Percentiles rank a stretch among this genome's conserved stretches.
These are phyloP conservation scores for Meiosimyza decipiens DNA, from an alignment of 2,888 invertebrate genomes.

Conservation along the genomic window DNA sequence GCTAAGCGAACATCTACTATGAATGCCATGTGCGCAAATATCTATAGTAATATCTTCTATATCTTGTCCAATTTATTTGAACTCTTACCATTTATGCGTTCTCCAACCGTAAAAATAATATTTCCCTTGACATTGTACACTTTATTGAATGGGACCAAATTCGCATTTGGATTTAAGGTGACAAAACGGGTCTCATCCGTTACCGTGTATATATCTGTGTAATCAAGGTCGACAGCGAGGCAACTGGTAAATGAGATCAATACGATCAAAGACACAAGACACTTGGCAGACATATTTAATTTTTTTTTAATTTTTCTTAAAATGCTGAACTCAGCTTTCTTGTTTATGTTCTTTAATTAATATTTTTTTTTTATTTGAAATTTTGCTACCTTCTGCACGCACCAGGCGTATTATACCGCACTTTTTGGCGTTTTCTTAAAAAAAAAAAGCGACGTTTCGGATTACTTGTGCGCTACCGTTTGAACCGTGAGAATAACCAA, in stretches of 20 bases:
- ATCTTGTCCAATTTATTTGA: too few species aligned
- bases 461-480: neutral
- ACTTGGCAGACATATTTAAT: constrained; percentile 17
- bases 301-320: constrained; percentile 19
- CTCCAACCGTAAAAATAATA: constrained; percentile 55
- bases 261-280: constrained; percentile 22
- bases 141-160: constrained; percentile 50
- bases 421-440: neutral
- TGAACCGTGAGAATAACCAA: neutral
- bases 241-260: constrained; percentile 27
- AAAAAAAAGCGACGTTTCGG: neutral
- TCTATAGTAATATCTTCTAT: too few species aligned
- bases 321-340: neutral
- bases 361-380: constrained; percentile 13
- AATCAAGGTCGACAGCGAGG: constrained; percentile 51
- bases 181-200: constrained; percentile 52
- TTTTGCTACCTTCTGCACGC: constrained; percentile 31
- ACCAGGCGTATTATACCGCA: too few species aligned
- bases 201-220: constrained; percentile 54
- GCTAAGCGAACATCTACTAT: too few species aligned
- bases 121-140: constrained; percentile 60
- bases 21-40: too few species aligned
- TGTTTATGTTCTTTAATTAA: neutral
- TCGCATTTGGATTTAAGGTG: constrained; percentile 46
- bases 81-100: constrained; percentile 56